Percentiles rank a stretch among this genome's conserved stretches.
phyloP scores from a whole-genome alignment of 2,113 vertebrate species.

The Aspiorhynchus laticeps region DNA sequence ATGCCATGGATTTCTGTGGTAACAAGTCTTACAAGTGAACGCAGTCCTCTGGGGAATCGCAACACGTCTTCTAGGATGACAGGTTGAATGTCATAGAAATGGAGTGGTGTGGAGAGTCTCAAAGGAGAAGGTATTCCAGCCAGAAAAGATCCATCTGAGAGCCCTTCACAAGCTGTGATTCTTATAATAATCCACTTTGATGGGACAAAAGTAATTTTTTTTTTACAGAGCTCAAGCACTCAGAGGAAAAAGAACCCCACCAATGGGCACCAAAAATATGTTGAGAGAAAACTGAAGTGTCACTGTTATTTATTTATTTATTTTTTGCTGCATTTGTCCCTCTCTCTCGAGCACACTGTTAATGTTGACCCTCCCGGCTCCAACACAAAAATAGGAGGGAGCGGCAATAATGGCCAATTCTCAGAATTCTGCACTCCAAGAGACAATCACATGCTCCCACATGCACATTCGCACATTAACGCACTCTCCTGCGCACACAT shows the following conservation, averaged over 20 bases:
- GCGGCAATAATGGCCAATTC: constrained; percentile 34
- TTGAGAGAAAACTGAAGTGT: background rate
- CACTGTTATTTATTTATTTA: background rate
- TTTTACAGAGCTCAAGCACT: constrained; percentile 6
- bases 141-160: constrained; percentile 33
- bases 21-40: constrained; percentile 32
- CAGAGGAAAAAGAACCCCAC: background rate
- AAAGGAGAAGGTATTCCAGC: constrained; percentile 20
- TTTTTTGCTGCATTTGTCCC: background rate
- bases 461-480: background rate
- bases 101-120: constrained; percentile 25
- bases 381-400: constrained; percentile 13
- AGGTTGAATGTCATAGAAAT: constrained; percentile 35
- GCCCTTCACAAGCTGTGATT: constrained; percentile 31
- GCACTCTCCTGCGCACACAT: background rate
- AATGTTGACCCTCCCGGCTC: constrained; percentile 42
- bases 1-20: constrained; percentile 48
- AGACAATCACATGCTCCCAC: constrained; percentile 32
- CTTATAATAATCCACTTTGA: constrained; percentile 33
- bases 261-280: constrained; percentile 3
- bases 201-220: constrained; percentile 7
- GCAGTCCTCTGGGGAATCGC: constrained; percentile 12
- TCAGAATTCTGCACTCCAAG: background rate
- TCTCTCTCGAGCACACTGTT: background rate
- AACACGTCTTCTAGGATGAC: constrained; percentile 11